Conservation (phyloP, 2,113 vertebrate species). For the Elanoides forficatus region DNA sequence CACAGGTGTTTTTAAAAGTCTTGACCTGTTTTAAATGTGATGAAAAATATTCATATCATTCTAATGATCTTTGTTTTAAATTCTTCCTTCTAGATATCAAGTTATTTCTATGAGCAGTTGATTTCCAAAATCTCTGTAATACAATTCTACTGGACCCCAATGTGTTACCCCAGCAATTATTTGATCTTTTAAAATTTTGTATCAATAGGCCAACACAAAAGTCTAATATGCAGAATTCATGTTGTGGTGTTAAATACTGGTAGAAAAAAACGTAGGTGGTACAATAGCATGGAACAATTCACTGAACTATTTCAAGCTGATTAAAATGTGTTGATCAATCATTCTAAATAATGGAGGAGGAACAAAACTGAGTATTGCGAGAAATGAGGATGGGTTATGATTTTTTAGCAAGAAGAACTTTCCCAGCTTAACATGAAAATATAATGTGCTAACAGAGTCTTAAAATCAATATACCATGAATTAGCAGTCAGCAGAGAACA, state of each 20-base stretch:
- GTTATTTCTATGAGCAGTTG: background rate
- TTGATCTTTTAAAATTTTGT: background rate
- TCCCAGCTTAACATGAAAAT: constrained; percentile 44
- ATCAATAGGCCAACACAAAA: background rate
- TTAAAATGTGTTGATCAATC: constrained; percentile 31
- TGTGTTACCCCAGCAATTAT: background rate
- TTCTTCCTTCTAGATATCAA: background rate
- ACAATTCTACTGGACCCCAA: background rate
- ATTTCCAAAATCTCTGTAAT: background rate
- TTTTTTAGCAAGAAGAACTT: constrained; percentile 61
- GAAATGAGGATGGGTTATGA: background rate
- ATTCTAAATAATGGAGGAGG: background rate
- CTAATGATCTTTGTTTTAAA: background rate
- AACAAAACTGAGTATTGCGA: background rate
- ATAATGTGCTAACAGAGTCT: constrained; percentile 60
- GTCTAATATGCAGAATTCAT: background rate
- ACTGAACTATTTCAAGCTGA: constrained; percentile 11
- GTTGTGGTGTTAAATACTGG: background rate
- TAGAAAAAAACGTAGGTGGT: background rate
- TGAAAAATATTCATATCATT: background rate
- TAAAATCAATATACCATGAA: constrained; percentile 71
- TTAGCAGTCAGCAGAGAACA: constrained; percentile 68
- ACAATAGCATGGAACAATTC: background rate
- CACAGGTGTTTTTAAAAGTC: background rate
- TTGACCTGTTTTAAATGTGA: background rate